Base-by-base conservation (phyloP, 2,888 invertebrate species). In the Lasiommata megera region DNA sequence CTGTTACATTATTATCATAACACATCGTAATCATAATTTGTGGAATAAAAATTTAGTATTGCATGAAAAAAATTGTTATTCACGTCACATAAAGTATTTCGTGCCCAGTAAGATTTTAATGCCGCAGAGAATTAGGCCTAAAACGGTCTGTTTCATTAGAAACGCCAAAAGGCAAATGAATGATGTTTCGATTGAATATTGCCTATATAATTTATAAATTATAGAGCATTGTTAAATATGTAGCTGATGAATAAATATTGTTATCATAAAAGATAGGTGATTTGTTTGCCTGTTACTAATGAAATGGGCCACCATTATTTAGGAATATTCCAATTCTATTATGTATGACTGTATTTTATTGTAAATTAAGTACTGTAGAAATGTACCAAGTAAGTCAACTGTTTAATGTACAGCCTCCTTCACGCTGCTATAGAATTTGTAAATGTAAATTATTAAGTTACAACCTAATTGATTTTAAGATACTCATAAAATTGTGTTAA, bases 361-460 rank as follows among this genome's bases (percentile, higher is more conserved):
- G 74, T 86, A 83, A 82, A 79, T 70, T 79, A 79, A 80, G 73
- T 69, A 67, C 76, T 72, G 70, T 79, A 72, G 71, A 67, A 71
- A 68, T 60, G 65, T 67, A 64, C 63, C 67, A 65, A 58, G 34
- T 77, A 85, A 82, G 79, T 79, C 79, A 82, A 83, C 80, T 80
- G 79, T 82, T 80, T 74, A 79, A 69, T 87, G 87, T 88, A 87
- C 84, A 86, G 85, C 80, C 81, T 82, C 76, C 75, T 76, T 80
- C 80, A 77, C 80, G 77, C 77, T 84, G 77, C 75, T 82, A 14
- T 44, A 80, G 77, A 72, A 74, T 74, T 78, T 87, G 85, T 88
- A 87, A 86, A 88, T 86, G 86, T 88, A 87, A 86, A 88, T 85
- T 82, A 80, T 86, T 82, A 85, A 85, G 84, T 83, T 80, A 84